Conservation (phyloP, 2,113 vertebrate genomes). For the Garra rufa region DNA sequence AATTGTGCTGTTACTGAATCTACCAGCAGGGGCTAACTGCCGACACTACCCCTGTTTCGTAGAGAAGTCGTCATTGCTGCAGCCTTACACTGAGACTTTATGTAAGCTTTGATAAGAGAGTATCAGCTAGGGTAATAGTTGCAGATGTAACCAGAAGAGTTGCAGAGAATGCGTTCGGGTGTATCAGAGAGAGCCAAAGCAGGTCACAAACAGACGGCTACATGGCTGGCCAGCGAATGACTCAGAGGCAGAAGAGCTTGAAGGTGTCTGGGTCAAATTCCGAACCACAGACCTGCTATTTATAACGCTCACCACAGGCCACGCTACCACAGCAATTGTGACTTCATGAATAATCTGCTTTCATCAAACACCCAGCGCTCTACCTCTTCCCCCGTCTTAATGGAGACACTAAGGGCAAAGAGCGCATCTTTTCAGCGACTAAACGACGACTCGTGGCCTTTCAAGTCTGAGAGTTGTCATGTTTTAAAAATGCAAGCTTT, state of each 20-base stretch:
- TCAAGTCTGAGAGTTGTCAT: constrained; percentile 38
- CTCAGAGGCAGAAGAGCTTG: constrained; percentile 54
- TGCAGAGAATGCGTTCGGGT: constrained; percentile 5
- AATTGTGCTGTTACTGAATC: not conserved
- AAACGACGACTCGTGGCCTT: constrained; percentile 10
- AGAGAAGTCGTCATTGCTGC: not conserved
- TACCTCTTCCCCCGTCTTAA: not conserved
- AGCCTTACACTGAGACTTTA: not conserved
- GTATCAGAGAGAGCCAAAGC: constrained; percentile 31
- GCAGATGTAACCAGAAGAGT: not conserved
- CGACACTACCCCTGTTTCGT: too few species aligned
- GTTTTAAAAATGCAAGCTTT: constrained; percentile 33
- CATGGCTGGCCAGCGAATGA: constrained; percentile 57
- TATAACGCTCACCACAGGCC: constrained; percentile 47
- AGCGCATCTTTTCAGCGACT: constrained; percentile 24
- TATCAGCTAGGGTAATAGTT: not conserved
- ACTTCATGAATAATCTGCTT: constrained; percentile 36
- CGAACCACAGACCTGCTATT: constrained; percentile 48
- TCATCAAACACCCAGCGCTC: constrained; percentile 1
- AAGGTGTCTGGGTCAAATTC: constrained; percentile 49
- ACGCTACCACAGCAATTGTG: constrained; percentile 22
- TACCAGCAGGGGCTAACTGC: too few species aligned
- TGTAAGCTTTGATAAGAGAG: not conserved
- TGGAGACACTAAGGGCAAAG: constrained; percentile 20
- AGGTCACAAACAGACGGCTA: constrained; percentile 56